Conservation (phyloP, 2,888 invertebrate species). For the Oligia latruncula region DNA sequence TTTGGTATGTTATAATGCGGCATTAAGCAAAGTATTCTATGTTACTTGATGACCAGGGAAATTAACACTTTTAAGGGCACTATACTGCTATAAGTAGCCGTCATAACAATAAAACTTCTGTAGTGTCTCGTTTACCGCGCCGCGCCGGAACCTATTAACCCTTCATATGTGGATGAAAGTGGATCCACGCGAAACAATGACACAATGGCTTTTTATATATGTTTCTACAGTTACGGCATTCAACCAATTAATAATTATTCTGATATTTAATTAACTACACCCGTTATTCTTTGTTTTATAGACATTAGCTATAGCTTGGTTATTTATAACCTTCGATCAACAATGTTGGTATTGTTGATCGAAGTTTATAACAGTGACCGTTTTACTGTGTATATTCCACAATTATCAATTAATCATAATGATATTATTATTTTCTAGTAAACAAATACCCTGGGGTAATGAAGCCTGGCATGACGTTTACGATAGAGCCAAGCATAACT, state of each 20-base stretch:
- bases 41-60: neutral
- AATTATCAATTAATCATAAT: neutral
- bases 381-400: neutral
- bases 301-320: neutral
- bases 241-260: neutral
- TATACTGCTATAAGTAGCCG: no score
- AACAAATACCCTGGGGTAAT: constrained; percentile 93
- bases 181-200: neutral
- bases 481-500: constrained; percentile 97
- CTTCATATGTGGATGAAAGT: neutral
- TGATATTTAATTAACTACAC: neutral
- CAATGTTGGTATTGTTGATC: no score
- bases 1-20: neutral
- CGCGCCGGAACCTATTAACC: neutral
- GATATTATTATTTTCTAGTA: constrained; percentile 79
- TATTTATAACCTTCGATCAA: no score
- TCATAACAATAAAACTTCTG: no score
- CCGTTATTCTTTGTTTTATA: neutral
- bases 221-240: neutral
- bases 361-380: neutral
- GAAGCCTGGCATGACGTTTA: constrained; percentile 98
- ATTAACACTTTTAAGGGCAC: neutral
- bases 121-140: no score
- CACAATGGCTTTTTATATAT: neutral
- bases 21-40: no score